phyloP scores from a whole-genome alignment of 1,140 invertebrate species.

The Temnothorax longispinosus region DNA sequence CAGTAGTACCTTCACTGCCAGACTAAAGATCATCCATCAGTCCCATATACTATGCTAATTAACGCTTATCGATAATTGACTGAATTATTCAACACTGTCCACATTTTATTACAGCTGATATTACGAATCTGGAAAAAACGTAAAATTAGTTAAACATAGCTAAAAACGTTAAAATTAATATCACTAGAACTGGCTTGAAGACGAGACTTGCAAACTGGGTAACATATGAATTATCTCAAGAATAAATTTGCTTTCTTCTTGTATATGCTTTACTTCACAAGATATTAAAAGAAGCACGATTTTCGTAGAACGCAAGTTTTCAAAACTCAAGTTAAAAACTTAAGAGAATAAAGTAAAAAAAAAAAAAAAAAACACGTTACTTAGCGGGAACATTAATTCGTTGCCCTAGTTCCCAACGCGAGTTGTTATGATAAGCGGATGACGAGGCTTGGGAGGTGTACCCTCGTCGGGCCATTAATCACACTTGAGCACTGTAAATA shows the following conservation, averaged over 20 bases:
- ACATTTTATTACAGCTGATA: neutral
- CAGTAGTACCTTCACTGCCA: neutral
- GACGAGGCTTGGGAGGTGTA: constrained; percentile 12
- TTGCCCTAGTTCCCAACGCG: neutral
- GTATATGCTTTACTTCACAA: neutral
- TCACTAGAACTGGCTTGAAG: neutral
- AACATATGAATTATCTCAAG: neutral
- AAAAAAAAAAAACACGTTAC: neutral
- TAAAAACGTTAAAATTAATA: neutral
- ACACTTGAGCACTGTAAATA: neutral
- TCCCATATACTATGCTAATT: neutral
- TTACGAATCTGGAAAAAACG: neutral
- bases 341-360: neutral
- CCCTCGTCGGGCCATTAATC: neutral
- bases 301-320: neutral
- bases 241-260: neutral
- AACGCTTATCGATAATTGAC: neutral
- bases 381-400: neutral
- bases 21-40: neutral
- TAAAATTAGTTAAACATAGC: neutral
- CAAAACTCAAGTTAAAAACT: neutral
- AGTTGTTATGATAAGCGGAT: constrained; percentile 33
- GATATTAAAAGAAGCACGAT: neutral
- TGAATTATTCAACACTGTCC: neutral
- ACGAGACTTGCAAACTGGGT: neutral